A percentile compares a stretch with the other conserved stretches of the same genome.
Conservation (phyloP, 1,140 invertebrate species). For the Hyphantria cunea region DNA sequence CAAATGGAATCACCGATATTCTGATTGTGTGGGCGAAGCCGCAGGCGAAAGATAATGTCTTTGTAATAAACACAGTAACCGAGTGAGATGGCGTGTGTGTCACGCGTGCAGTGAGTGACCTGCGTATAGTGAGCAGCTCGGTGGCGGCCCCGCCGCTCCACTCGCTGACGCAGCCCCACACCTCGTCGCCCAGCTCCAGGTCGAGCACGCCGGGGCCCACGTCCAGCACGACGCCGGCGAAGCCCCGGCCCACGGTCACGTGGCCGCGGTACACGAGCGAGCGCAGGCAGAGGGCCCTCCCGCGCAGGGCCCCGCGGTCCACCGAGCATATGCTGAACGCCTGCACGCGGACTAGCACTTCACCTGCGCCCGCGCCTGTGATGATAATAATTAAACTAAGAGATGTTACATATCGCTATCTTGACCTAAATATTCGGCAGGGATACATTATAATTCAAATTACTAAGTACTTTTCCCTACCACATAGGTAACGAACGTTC, state of each 20-base stretch:
- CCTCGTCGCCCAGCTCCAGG: conserved; percentile 67
- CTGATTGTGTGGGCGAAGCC: no score
- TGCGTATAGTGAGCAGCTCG: conserved; percentile 64
- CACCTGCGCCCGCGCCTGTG: conserved; percentile 58
- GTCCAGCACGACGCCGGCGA: conserved; percentile 67
- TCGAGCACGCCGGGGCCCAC: conserved; percentile 55
- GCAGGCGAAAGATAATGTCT: no score
- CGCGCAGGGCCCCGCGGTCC: conserved; percentile 65
- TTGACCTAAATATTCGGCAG: no score
- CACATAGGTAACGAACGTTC: no score
- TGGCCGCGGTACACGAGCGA: conserved; percentile 40
- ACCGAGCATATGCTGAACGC: conserved; percentile 67
- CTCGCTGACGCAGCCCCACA: conserved; percentile 75
- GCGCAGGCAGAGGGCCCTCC: conserved; percentile 55
- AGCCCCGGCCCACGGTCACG: conserved; percentile 61
- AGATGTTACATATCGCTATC: no score
- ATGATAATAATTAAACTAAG: conserved; percentile 1
- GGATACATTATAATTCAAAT: no score
- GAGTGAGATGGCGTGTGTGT: no score
- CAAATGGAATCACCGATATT: no score
- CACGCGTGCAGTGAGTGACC: conserved; percentile 30
- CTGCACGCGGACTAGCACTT: conserved; percentile 69
- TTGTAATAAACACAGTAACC: no score
- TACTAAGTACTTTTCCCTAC: no score
- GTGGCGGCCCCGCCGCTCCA: conserved; percentile 72